Evolutionary conservation across 2,797 vertebrate species (phyloP).

Genomic region (Pangasius mekongensis): DNA sequence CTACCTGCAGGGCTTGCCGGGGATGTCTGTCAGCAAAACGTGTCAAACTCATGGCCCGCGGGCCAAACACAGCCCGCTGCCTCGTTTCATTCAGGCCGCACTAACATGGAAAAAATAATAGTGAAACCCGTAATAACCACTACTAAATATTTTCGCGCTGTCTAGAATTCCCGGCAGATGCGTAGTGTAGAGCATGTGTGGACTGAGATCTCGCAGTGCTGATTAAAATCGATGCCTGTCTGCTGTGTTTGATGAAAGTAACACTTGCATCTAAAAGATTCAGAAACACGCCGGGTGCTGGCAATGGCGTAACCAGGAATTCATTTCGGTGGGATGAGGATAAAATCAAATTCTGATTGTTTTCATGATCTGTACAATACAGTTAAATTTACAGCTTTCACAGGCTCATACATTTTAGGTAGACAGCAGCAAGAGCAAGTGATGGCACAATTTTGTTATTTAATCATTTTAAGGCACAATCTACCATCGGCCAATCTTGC

Average conservation of each 20-base stretch:
- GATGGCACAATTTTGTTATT: background rate
- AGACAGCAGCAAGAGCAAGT: background rate
- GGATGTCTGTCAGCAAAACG: slow-evolving; percentile 2
- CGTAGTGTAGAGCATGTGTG: background rate
- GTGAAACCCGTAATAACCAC: background rate
- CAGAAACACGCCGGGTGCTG: background rate
- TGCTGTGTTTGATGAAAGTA: background rate
- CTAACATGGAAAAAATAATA: background rate
- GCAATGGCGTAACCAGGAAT: background rate
- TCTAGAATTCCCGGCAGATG: background rate
- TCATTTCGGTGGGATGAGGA: background rate
- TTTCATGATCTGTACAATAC: background rate
- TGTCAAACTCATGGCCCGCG: background rate
- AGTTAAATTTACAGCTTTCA: background rate
- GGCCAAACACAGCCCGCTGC: background rate
- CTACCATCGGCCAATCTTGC: background rate
- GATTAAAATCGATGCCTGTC: background rate
- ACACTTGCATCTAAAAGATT: background rate
- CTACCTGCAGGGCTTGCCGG: background rate
- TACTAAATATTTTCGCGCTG: background rate
- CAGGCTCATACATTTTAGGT: background rate
- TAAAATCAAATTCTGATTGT: background rate
- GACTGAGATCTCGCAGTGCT: background rate
- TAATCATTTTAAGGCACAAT: background rate
- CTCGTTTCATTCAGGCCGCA: background rate